phyloP scores from a whole-genome alignment of 92 coral and sea anemone species.

The Porites evermanni region DNA sequence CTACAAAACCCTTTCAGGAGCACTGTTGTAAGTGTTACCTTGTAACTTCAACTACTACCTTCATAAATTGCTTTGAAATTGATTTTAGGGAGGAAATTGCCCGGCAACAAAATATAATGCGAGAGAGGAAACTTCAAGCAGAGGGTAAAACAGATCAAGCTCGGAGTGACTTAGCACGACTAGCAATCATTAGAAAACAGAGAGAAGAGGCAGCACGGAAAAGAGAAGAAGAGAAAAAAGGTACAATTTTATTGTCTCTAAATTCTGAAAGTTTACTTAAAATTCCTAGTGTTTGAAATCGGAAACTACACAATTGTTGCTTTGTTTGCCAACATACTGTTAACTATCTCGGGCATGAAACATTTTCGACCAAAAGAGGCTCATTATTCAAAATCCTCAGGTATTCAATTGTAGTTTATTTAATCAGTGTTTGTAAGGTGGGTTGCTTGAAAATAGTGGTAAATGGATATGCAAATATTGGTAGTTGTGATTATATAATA shows the following conservation, averaged over 20 bases:
- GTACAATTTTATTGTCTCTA: conserved; percentile 33
- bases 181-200: conserved; percentile 89
- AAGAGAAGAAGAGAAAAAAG: conserved; percentile 90
- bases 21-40: too few species aligned
- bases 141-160: conserved; percentile 97
- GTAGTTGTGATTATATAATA: too few species aligned
- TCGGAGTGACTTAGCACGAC: conserved; percentile 88
- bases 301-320: neutral
- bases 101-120: conserved; percentile 73
- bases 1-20: too few species aligned
- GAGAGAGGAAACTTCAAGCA: conserved; percentile 81
- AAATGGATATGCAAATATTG: too few species aligned
- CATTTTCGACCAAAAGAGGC: too few species aligned
- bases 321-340: too few species aligned
- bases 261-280: neutral
- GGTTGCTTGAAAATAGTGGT: too few species aligned
- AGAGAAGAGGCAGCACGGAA: conserved; percentile 89
- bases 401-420: too few species aligned
- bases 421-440: too few species aligned
- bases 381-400: too few species aligned
- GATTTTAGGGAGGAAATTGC: conserved; percentile 90
- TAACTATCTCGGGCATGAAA: too few species aligned
- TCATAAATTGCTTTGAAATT: neutral
- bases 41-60: neutral
- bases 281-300: neutral